Evolutionary conservation across 2,888 invertebrate genomes (phyloP).

Genomic region (Marronus borbonicus): DNA sequence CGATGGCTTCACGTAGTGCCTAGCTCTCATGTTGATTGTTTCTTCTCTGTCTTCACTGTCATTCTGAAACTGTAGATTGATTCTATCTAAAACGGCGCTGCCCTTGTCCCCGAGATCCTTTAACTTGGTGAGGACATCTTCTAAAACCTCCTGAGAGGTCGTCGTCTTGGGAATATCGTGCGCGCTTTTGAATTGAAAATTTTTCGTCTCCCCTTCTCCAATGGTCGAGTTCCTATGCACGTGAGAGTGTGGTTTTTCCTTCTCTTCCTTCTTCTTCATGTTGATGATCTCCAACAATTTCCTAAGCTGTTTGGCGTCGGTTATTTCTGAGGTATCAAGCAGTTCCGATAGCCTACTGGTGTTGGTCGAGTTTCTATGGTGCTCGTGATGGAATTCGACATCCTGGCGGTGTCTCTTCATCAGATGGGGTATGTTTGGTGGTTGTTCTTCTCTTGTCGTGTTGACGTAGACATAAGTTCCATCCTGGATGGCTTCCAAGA

Average conservation of each 20-base stretch:
- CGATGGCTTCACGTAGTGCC: slow-evolving; percentile 64
- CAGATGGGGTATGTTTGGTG: slow-evolving; percentile 75
- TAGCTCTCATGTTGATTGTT: slow-evolving; percentile 65
- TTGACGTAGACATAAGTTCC: slow-evolving; percentile 60
- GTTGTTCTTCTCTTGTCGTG: slow-evolving; percentile 68
- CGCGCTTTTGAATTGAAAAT: slow-evolving; percentile 61
- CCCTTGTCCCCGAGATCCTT: slow-evolving; percentile 75
- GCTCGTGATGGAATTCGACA: slow-evolving; percentile 76
- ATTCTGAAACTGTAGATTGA: slow-evolving; percentile 70
- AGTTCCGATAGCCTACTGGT: slow-evolving; percentile 60
- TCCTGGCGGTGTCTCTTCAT: slow-evolving; percentile 78
- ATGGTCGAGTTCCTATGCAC: slow-evolving; percentile 73
- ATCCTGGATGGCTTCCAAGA: slow-evolving; percentile 65
- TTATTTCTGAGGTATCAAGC: slow-evolving; percentile 62
- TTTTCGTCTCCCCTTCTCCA: slow-evolving; percentile 67
- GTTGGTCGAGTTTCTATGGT: slow-evolving; percentile 61
- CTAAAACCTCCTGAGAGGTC: slow-evolving; percentile 74
- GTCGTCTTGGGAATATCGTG: slow-evolving; percentile 61
- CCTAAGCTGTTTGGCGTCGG: slow-evolving; percentile 64
- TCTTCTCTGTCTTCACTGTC: background rate
- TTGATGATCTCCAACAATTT: slow-evolving; percentile 61
- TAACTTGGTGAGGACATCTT: slow-evolving; percentile 74
- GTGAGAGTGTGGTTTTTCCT: slow-evolving; percentile 66
- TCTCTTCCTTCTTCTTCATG: slow-evolving; percentile 64
- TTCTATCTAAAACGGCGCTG: slow-evolving; percentile 72